Evolutionary conservation across 2,113 vertebrate genomes (phyloP).

Genomic region (Chunga burmeisteri): DNA sequence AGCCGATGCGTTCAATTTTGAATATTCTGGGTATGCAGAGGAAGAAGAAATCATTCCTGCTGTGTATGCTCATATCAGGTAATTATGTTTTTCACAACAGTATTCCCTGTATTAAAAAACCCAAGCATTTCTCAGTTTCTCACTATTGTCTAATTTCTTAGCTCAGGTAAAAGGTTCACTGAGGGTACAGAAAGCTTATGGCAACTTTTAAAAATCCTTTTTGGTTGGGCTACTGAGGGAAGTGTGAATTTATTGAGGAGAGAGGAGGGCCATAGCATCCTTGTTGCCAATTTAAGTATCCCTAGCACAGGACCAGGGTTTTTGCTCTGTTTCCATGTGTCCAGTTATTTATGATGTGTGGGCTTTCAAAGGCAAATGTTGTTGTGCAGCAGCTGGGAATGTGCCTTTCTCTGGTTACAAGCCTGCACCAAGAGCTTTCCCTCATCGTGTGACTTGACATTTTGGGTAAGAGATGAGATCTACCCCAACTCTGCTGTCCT

Average conservation of each 20-base stretch:
- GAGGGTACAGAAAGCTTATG: neutral
- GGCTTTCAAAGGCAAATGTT: neutral
- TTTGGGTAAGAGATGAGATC: neutral
- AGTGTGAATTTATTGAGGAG: neutral
- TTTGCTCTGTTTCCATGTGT: neutral
- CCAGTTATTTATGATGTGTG: neutral
- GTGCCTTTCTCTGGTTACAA: neutral
- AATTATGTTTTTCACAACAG: neutral
- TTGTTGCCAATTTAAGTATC: neutral
- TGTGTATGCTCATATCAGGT: fast-evolving
- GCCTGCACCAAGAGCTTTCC: neutral
- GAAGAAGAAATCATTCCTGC: neutral
- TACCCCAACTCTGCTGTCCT: neutral
- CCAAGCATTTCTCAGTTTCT: neutral
- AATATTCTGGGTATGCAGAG: neutral
- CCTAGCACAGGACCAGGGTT: neutral
- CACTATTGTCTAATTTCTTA: neutral
- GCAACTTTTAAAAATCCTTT: neutral
- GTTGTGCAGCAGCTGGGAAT: neutral
- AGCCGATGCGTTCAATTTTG: fast-evolving
- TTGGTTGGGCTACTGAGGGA: neutral
- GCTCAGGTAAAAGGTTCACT: neutral
- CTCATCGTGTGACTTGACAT: neutral
- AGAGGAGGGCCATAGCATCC: neutral
- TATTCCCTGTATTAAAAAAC: neutral